Percentiles rank a stretch among this genome's conserved stretches.
Conservation (phyloP, 1,140 invertebrate species). For the Papilio helenus region DNA sequence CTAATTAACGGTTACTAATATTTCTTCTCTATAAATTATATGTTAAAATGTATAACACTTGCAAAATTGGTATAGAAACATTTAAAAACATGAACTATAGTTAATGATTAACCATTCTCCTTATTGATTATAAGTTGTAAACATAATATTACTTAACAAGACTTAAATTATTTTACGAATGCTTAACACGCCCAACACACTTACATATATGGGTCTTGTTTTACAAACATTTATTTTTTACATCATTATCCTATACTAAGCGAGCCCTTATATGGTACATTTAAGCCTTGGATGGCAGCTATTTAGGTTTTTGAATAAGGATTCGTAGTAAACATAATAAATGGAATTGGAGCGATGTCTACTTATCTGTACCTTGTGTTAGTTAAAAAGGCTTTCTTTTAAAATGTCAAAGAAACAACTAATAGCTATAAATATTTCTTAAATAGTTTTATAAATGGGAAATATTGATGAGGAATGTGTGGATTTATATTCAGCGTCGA, state of each 20-base stretch:
- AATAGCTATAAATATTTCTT: too few relatives aligned
- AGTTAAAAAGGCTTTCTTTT: neutral
- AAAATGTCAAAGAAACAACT: neutral
- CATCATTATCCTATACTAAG: slow-evolving; percentile 22
- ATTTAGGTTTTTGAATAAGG: slow-evolving; percentile 21
- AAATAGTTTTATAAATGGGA: too few relatives aligned
- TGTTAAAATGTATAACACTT: too few relatives aligned
- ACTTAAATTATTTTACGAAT: neutral
- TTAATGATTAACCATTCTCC: neutral
- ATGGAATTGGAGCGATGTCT: slow-evolving; percentile 6
- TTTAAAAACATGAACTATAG: too few relatives aligned
- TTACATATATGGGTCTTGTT: neutral
- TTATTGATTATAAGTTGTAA: slow-evolving; percentile 10
- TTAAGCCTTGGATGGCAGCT: neutral
- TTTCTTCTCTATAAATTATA: too few relatives aligned
- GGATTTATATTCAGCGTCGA: too few relatives aligned
- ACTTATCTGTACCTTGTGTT: neutral
- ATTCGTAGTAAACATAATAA: slow-evolving; percentile 2
- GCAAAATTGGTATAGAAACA: too few relatives aligned
- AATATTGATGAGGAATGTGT: too few relatives aligned
- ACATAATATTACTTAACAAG: neutral
- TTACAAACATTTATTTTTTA: slow-evolving; percentile 30
- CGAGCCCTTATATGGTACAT: slow-evolving; percentile 6
- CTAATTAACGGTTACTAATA: too few relatives aligned
- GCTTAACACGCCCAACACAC: neutral